Base-by-base conservation (phyloP, 2,888 invertebrate species). In the Tetanocera ferruginea region DNA sequence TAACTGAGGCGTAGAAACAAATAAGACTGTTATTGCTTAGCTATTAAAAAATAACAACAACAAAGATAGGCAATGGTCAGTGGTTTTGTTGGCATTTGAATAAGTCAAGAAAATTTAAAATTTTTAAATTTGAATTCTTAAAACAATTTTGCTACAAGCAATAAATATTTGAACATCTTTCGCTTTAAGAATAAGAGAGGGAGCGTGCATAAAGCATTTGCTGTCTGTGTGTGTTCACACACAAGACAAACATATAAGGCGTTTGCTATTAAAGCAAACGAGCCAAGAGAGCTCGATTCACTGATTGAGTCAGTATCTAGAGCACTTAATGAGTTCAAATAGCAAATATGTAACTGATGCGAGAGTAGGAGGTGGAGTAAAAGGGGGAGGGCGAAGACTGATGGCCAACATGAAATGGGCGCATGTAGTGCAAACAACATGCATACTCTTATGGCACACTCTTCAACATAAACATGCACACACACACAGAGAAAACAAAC, bases 261-360 rank as follows among this genome's bases (percentile, higher is more conserved):
- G 28, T 11, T 23, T 23, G 60, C 19, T 28, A 28, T 28, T 28
- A 23, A 60, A 60, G 28, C 11, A 60, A 60, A 11, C 60, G 43
- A 28, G 60, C 28, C 60, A 23, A 23, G 60, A 60, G 28, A 23
- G 60, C 14, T 60, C 60, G 28, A 60, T 60, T 28, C 28, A 60
- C 60, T 28, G 60, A 60, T 28, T 28, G 60, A 60, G 11, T 9
- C 14, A 60, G 17, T 14, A 28, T 17, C 28, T 28, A 60, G 60
- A 60, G 25, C 28, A 60, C 60, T 60, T 60, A 60, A 60, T 60
- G 60, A 60, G 28, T 23, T 60, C 60, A 28, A 60, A 14, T 25
- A 9, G 60, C 25, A 60, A 60, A 28, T 60, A 6, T 25, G 43
- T 2, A 43, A 14, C 2, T 2, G 11, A 14, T 43, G 43, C 11